Evolutionary conservation across 1,140 invertebrate species (phyloP).

Genomic region (Drosophila pruinosa): DNA sequence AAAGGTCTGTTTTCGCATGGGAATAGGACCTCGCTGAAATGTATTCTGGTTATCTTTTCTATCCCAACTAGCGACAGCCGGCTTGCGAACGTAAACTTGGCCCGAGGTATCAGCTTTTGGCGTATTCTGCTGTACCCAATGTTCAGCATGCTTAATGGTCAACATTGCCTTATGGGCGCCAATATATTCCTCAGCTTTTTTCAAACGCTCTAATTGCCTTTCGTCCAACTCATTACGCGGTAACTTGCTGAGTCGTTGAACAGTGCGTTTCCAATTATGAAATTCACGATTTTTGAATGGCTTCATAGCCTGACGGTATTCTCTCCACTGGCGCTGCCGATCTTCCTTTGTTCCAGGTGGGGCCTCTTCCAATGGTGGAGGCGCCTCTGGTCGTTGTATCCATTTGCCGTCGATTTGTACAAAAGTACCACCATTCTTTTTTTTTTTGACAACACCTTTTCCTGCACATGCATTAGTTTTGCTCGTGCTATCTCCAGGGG

Average conservation of each 20-base stretch:
- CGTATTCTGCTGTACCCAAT: constrained; percentile 62
- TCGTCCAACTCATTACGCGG: constrained; percentile 63
- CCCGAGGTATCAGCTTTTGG: background rate
- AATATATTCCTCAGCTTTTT: constrained; percentile 67
- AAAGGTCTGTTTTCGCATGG: constrained; percentile 27
- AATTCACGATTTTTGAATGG: constrained; percentile 79
- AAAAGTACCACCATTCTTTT: constrained; percentile 54
- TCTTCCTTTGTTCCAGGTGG: constrained; percentile 68
- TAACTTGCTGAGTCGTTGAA: constrained; percentile 72
- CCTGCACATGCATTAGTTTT: background rate
- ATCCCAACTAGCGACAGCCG: constrained; percentile 30
- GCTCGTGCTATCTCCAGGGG: constrained; percentile 8
- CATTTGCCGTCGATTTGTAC: constrained; percentile 62
- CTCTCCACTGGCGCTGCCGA: constrained; percentile 66
- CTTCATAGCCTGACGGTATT: constrained; percentile 75
- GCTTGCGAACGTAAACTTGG: constrained; percentile 54
- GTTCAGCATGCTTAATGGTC: constrained; percentile 68
- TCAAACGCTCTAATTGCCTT: constrained; percentile 51
- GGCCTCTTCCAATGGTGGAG: constrained; percentile 52
- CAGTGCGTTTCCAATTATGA: constrained; percentile 66
- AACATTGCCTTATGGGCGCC: constrained; percentile 71
- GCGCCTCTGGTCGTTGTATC: constrained; percentile 67
- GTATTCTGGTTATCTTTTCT: constrained; percentile 21
- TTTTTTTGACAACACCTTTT: constrained; percentile 49
- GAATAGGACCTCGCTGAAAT: constrained; percentile 1